These are phyloP conservation scores for Tribolium freemani DNA, from an alignment of 2,888 invertebrate genomes.

Conservation along the genomic window DNA sequence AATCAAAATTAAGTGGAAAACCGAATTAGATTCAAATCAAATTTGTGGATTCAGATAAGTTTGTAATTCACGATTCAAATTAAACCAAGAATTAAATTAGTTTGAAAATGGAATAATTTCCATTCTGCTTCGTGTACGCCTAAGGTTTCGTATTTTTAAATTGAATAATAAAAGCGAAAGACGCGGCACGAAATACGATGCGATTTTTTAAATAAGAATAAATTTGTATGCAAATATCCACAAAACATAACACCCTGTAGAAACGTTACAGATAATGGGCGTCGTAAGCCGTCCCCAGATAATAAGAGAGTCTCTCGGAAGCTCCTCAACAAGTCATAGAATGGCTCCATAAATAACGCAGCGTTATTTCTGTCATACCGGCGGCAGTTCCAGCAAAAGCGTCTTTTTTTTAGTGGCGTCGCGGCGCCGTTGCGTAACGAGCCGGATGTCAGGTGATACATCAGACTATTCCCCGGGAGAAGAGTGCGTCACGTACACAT, in stretches of 20 bases:
- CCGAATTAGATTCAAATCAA: conserved; percentile 28
- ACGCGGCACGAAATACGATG: background rate
- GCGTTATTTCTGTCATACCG: conserved; percentile 31
- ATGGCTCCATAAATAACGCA: conserved; percentile 38
- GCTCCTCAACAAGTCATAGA: conserved; percentile 40
- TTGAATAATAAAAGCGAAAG: conserved; percentile 9
- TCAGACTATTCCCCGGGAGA: conserved; percentile 47
- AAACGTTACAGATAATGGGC: background rate
- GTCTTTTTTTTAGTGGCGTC: conserved; percentile 17
- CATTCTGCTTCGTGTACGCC: conserved; percentile 29
- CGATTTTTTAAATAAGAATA: background rate
- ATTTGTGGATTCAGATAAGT: conserved; percentile 34
- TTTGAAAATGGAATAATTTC: conserved; percentile 35
- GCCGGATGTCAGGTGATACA: conserved; percentile 43
- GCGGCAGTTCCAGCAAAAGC: conserved; percentile 14
- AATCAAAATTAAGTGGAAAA: conserved; percentile 17
- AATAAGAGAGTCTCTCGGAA: conserved; percentile 31
- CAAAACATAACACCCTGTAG: background rate
- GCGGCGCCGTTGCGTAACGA: conserved; percentile 37
- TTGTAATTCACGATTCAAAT: conserved; percentile 34
- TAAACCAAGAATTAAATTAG: conserved; percentile 36
- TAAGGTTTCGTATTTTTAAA: conserved; percentile 20
- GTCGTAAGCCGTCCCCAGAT: background rate
- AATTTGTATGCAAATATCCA: background rate
- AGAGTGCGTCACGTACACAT: conserved; percentile 55